phyloP scores from a whole-genome alignment of 1,140 invertebrate species.

The Geopemphigus sp. region DNA sequence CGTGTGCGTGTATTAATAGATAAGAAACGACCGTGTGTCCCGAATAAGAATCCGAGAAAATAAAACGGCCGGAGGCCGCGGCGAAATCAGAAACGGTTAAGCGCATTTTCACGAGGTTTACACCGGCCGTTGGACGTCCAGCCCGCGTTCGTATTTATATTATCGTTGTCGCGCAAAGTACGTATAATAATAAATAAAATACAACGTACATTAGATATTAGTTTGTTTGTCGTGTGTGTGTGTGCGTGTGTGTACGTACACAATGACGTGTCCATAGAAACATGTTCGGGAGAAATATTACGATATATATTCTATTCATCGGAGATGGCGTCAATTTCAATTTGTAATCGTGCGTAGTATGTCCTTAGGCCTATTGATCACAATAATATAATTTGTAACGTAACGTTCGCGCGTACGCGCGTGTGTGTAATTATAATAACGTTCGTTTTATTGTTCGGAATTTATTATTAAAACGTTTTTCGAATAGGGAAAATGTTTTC shows the following conservation, averaged over 20 bases:
- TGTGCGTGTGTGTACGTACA: neutral
- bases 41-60: neutral
- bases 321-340: neutral
- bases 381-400: conserved; percentile 4
- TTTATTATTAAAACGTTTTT: conserved; percentile 7
- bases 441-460: neutral
- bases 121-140: too few relatives aligned
- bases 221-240: neutral
- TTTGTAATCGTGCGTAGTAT: neutral
- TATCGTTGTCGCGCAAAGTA: neutral
- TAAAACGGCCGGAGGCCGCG: neutral
- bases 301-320: neutral
- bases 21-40: neutral
- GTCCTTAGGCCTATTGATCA: neutral
- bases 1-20: too few relatives aligned
- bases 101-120: neutral
- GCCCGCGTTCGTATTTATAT: too few relatives aligned
- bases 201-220: neutral
- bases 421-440: neutral
- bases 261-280: neutral
- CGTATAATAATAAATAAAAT: neutral
- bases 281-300: neutral
- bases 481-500: conserved; percentile 8
- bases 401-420: neutral
- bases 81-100: neutral